Evolutionary conservation across 2,888 invertebrate species (phyloP).

Genomic region (Sericinus montela): DNA sequence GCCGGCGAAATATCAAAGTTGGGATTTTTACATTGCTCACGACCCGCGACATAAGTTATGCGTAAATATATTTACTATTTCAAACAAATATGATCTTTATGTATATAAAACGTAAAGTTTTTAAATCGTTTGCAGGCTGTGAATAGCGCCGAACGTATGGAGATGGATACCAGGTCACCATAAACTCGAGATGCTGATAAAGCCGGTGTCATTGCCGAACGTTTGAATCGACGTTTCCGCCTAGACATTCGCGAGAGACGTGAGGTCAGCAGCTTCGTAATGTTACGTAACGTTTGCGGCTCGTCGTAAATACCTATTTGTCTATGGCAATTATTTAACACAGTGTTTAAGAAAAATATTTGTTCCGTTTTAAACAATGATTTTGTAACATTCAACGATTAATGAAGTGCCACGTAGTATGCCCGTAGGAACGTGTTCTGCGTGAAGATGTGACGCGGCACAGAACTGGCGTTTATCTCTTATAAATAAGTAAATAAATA

Average conservation of each 20-base stretch:
- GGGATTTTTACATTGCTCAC: constrained; percentile 24
- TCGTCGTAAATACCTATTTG: constrained; percentile 5
- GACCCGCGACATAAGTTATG: constrained; percentile 19
- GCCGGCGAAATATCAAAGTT: constrained; percentile 61
- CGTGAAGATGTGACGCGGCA: constrained; percentile 10
- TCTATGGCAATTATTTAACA: background rate
- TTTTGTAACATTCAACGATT: constrained; percentile 8
- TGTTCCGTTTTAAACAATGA: background rate
- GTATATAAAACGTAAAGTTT: constrained; percentile 17
- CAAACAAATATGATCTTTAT: constrained; percentile 19
- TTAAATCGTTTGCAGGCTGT: constrained; percentile 17
- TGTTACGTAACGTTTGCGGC: constrained; percentile 28
- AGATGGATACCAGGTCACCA: constrained; percentile 51
- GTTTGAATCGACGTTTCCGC: constrained; percentile 54
- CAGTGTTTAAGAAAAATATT: background rate
- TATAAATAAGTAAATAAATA: too few relatives aligned
- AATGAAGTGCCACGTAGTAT: constrained; percentile 4
- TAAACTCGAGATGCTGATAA: constrained; percentile 61
- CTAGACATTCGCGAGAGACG: constrained; percentile 38
- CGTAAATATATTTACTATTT: constrained; percentile 2
- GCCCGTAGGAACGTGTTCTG: constrained; percentile 10
- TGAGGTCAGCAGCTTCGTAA: constrained; percentile 32
- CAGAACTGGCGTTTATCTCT: background rate
- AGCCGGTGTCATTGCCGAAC: constrained; percentile 65
- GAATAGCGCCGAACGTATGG: constrained; percentile 12